Evolutionary conservation across 2,797 vertebrate genomes (phyloP), one percentile per base, ranked within the genome.

Genomic region (Pseudomugil tenellus): DNA sequence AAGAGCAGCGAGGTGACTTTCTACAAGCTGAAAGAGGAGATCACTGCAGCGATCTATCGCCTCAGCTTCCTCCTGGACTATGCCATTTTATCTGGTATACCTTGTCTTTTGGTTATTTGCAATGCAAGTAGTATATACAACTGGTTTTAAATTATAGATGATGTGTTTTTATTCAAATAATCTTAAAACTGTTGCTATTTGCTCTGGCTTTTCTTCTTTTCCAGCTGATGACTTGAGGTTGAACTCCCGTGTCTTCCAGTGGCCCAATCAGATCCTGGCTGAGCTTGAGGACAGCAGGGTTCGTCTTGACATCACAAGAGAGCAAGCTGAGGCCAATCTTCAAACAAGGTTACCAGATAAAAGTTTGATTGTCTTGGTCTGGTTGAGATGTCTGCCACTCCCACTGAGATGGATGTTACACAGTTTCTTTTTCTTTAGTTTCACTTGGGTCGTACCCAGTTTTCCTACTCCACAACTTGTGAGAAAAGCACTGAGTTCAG

Each of bases 61-160:
- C 88, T 98, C 5, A 74, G 84, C 49, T 96, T 98, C 87, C 91
- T 98, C 26, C 79, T 96, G 88, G 94, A 96, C 78, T 94, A 93
- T 2, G 95, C 95, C 72, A 85, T 85, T 56, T 88, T 97, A 70
- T 76, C 95, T 16, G 48, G 96, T 98, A 93, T 57, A 54, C 6
- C 32, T 25, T n/a, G 91, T 89, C 11, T 52, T 52, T 14, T 3
- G 1, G 14, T 28, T 52, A 16, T 28, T 52, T n/a, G 3, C 14
- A 56, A 14, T 66, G 53, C 16, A 55, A 53, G 4, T 23, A 26
- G 32, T 11, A 1, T 39, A 54, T 16, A 56, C 4, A 65, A 28
- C 8, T 25, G 16, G 6, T 26, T 7, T 14, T 26, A 52, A 52
- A 28, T 52, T 14, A 52, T 26, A 6, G 4, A 52, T 52, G 6